phyloP scores from a whole-genome alignment of 2,888 invertebrate species.

The Cerceris rybyensis region DNA sequence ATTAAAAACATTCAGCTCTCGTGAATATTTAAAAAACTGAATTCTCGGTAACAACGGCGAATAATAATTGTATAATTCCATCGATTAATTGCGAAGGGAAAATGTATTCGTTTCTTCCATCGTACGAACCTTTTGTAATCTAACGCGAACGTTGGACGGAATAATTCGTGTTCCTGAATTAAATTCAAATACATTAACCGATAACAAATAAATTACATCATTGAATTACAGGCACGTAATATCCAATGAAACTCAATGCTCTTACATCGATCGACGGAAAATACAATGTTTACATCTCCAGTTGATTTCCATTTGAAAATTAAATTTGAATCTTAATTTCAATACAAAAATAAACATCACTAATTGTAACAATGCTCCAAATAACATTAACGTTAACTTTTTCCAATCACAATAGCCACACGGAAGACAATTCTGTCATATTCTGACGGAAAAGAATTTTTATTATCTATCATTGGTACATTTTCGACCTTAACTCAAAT shows the following conservation, averaged over 20 bases:
- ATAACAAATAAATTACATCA: constrained; percentile 21
- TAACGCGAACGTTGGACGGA: neutral
- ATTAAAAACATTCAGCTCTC: neutral
- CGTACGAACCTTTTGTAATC: neutral
- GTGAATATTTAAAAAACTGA: constrained; percentile 39
- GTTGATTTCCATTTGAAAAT: too few relatives aligned
- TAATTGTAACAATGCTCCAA: too few relatives aligned
- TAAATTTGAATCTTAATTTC: too few relatives aligned
- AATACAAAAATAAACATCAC: too few relatives aligned
- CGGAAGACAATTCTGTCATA: too few relatives aligned
- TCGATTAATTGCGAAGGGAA: neutral
- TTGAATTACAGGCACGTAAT: neutral
- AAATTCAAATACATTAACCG: neutral
- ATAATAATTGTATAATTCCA: neutral
- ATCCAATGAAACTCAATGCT: neutral
- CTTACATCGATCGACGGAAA: neutral
- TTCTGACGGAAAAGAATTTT: too few relatives aligned
- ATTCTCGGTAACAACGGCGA: constrained; percentile 24
- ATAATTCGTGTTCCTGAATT: constrained; percentile 1
- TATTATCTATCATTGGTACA: too few relatives aligned
- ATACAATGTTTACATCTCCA: neutral
- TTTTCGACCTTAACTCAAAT: too few relatives aligned
- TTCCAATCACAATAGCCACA: too few relatives aligned
- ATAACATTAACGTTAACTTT: too few relatives aligned
- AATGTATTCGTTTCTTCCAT: constrained; percentile 12